Base-by-base conservation (phyloP, 1,140 invertebrate species). In the Trialeurodes vaporariorum region DNA sequence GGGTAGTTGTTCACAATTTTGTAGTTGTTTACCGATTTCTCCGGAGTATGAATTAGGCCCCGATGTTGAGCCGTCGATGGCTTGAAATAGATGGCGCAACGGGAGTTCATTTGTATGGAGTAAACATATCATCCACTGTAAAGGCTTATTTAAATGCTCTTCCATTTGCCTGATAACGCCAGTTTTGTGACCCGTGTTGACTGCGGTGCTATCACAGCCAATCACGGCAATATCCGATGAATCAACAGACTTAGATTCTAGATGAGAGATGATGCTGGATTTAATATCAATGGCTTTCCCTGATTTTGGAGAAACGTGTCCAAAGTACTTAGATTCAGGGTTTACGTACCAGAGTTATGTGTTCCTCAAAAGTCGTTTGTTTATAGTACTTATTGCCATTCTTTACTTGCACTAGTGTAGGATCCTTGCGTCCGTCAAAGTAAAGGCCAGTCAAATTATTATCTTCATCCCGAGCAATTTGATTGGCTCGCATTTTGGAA, bases 61-160 rank as follows among this genome's bases (percentile, higher is more conserved):
- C 2, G 27, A n/a, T 17, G 24, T 25, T 2, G 9, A 1, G 27
- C 25, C 25, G 27, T 63, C 62, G 23, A 63, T n/a, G 12, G 5
- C n/a, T 22, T 63, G 9, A 27, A 63, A 26, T 12, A 63, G 21
- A 27, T 63, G 62, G 23, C 62, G 5, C 1, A 25, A 27, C 1
- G 62, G 62, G 2, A 63, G 26, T 27, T 27, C 62, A 17, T 63
- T 63, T 17, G 22, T 27, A 63, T 63, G 61, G 2, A 63, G 5
- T 25, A 24, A 21, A 25, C n/a, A 64, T 12, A 64, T n/a, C n/a
- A 23, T 22, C 62, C 62, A 63, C 21, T 63, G 62, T n/a, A 63
- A 1, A 26, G 62, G 25, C 21, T 11, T 49, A 5, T 26, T n/a
- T 26, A 63, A 5, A 26, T 26, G 22, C 1, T 26, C 13, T 26